Evolutionary conservation across 2,888 invertebrate species (phyloP).

Genomic region (Sceliomorpha sp.): DNA sequence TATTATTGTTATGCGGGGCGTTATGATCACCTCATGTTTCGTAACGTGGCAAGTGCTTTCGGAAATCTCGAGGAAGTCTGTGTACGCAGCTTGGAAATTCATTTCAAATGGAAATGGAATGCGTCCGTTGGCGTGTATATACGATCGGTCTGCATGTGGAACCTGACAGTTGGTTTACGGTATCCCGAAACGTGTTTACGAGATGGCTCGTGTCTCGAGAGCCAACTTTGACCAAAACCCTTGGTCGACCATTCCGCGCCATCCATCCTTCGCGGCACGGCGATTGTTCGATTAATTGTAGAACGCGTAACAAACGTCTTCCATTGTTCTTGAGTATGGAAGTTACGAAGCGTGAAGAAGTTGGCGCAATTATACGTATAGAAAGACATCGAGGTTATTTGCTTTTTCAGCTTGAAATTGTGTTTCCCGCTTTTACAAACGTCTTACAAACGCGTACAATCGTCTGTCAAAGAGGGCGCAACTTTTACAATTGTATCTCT

Average conservation of each 20-base stretch:
- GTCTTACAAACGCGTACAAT: no score
- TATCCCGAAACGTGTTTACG: conserved; percentile 56
- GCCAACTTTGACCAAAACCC: conserved; percentile 38
- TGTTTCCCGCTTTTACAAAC: no score
- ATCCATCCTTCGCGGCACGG: conserved; percentile 9
- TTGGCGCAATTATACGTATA: no score
- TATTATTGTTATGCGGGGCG: conserved; percentile 37
- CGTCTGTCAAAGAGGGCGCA: no score
- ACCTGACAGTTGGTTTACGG: conserved; percentile 58
- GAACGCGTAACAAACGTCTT: background rate
- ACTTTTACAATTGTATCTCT: no score
- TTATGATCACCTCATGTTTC: conserved; percentile 37
- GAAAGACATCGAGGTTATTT: no score
- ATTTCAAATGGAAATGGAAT: conserved; percentile 66
- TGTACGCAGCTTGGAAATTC: conserved; percentile 54
- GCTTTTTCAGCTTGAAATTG: no score
- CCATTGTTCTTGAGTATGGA: background rate
- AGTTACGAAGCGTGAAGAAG: background rate
- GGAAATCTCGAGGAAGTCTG: conserved; percentile 58
- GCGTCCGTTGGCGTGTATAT: conserved; percentile 43
- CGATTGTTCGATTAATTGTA: conserved; percentile 19
- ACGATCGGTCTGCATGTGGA: conserved; percentile 36
- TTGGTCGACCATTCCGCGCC: conserved; percentile 23
- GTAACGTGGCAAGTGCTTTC: conserved; percentile 42
- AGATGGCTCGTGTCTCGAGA: conserved; percentile 40